These are phyloP conservation scores for Anhinga anhinga DNA, from an alignment of 2,113 vertebrate genomes.

Conservation along the genomic window DNA sequence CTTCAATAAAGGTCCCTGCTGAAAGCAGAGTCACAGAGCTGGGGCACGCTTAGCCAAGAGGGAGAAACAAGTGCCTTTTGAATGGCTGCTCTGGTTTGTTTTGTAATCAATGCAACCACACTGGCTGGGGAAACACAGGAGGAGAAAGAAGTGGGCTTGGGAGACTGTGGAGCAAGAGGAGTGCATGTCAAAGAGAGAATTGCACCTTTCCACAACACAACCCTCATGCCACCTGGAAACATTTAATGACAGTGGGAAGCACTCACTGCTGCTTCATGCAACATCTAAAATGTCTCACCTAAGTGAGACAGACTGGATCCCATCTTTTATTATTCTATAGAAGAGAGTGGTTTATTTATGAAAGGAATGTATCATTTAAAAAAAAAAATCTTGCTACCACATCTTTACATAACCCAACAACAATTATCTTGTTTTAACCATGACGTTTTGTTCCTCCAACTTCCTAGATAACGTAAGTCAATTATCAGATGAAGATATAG, in stretches of 20 bases:
- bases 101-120: background rate
- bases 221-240: background rate
- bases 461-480: background rate
- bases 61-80: background rate
- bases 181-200: background rate
- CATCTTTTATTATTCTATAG: background rate
- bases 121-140: background rate
- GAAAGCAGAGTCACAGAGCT: background rate
- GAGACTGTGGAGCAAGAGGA: background rate
- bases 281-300: background rate
- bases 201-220: background rate
- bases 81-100: background rate
- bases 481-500: background rate
- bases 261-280: background rate
- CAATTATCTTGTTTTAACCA: background rate
- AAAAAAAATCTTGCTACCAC: background rate
- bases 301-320: background rate
- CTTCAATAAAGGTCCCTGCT: background rate
- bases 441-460: background rate
- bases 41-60: background rate
- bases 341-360: background rate
- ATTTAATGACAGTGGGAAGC: background rate
- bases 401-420: background rate
- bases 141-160: background rate
- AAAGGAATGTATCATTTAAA: background rate